A percentile compares a stretch with the other conserved stretches of the same genome.
Conservation (phyloP, 2,113 vertebrate genomes). For the Paramormyrops kingsleyae region DNA sequence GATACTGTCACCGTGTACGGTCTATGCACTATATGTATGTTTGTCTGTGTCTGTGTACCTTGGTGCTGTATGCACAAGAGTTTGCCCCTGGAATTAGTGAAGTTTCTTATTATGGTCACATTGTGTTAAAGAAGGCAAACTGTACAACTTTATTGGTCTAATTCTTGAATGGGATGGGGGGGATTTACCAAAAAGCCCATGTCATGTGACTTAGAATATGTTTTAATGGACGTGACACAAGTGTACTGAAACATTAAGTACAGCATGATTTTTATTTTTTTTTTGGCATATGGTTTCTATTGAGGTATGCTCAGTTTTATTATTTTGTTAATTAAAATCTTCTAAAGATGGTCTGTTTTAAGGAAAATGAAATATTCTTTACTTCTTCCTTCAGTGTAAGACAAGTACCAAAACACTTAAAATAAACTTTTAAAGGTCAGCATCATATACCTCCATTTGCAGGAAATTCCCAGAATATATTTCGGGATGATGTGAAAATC, state of each 20-base stretch:
- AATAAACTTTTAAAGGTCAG: background rate
- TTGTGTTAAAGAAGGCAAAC: background rate
- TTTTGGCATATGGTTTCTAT: background rate
- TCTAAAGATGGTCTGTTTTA: background rate
- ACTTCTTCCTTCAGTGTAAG: background rate
- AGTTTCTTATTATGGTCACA: background rate
- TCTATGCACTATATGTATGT: background rate
- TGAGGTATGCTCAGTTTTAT: background rate
- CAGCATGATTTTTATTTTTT: background rate
- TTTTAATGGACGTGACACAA: background rate
- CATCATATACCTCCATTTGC: background rate
- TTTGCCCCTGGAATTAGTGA: background rate
- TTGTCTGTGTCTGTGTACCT: background rate
- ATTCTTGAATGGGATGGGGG: background rate
- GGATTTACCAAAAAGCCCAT: background rate
- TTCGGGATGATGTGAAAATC: background rate
- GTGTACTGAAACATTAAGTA: background rate
- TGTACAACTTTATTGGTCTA: background rate
- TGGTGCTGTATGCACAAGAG: background rate
- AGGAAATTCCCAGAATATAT: background rate
- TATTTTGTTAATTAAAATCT: background rate
- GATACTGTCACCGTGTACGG: background rate
- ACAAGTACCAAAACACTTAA: background rate
- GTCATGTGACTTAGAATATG: background rate
- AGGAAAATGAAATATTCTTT: background rate